Conservation (phyloP, 2,888 invertebrate genomes). For the Helleia helle region DNA sequence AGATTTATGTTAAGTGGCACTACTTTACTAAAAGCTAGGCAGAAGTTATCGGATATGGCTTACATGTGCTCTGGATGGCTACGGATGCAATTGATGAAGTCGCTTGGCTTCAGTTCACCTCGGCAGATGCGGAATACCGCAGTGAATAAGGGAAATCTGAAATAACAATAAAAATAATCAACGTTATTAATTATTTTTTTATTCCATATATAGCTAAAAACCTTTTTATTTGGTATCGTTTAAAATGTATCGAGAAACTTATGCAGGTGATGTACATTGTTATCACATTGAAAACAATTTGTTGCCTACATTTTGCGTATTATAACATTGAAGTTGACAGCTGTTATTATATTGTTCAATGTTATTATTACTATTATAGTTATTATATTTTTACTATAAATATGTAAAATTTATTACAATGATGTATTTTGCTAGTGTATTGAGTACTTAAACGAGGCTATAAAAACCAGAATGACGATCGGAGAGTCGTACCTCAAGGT, state of each 20-base stretch:
- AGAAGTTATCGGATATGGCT: slow-evolving; percentile 48
- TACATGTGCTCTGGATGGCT: slow-evolving; percentile 98
- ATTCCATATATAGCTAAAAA: not conserved
- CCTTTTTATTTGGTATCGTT: too few relatives aligned
- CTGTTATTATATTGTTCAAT: too few relatives aligned
- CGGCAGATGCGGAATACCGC: slow-evolving; percentile 95
- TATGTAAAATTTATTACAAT: too few relatives aligned
- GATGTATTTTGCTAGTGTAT: too few relatives aligned
- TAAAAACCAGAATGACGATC: too few relatives aligned
- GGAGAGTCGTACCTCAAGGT: too few relatives aligned
- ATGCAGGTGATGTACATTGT: not conserved
- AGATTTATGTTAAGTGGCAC: slow-evolving; percentile 23
- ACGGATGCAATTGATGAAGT: slow-evolving; percentile 93
- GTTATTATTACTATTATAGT: too few relatives aligned
- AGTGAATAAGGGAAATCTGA: slow-evolving; percentile 95
- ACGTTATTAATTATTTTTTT: not conserved
- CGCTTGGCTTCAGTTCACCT: slow-evolving; percentile 82
- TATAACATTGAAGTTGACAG: too few relatives aligned
- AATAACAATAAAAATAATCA: slow-evolving; percentile 27
- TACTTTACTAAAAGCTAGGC: slow-evolving; percentile 23
- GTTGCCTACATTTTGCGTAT: too few relatives aligned
- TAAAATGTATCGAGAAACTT: not conserved
- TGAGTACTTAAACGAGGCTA: too few relatives aligned
- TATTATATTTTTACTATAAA: too few relatives aligned
- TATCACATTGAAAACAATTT: too few relatives aligned